Base-by-base conservation (phyloP, 2,888 invertebrate genomes). In the Phyto melanocephala region DNA sequence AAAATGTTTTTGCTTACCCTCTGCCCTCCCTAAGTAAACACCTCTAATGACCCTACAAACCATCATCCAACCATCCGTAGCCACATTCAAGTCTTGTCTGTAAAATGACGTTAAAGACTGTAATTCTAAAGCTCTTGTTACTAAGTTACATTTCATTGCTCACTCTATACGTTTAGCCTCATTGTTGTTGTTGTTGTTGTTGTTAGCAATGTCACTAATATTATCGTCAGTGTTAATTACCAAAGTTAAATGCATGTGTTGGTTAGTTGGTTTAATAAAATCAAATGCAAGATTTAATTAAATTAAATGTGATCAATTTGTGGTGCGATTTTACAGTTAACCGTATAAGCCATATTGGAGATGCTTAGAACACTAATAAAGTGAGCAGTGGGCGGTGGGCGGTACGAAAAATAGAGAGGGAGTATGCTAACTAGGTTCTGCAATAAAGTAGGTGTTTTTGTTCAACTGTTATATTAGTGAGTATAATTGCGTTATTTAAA, bases 21-120 rank as follows among this genome's bases (percentile, higher is more conserved):
- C 78, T 52, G 37, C 54, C 67, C 67, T 71, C 75, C 75, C 67
- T 79, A 79, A 76, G 71, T 54, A 79, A 76, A 76, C 79, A 79
- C 75, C 75, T 82, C 70, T 56, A 60, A 79, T 71, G 75, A 47
- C 62, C 47, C 20, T 24, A 20, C 67, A 22, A n/a, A n/a, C 42
- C 3, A n/a, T n/a, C 15, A n/a, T 35, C 6, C 56, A 11, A 71
- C 11, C 70, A 54, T 50, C 35, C 37, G 54, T 54, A 5, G 28
- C 28, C 6, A 45, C 37, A 22, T 62, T 67, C 71, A 33, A 60
- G 65, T 60, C 50, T 77, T 63, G n/a, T n/a, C 77, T 60, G 52
- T 68, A 63, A 42, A 65, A 62, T 54, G 52, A n/a, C 47, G 33
- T 5, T 58, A 58, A 3, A 40, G 15, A 65, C 40, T 54, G 52